Percentiles rank a stretch among this genome's conserved stretches.
phyloP scores from a whole-genome alignment of 2,113 vertebrate genomes.

The Ifrita kowaldi region DNA sequence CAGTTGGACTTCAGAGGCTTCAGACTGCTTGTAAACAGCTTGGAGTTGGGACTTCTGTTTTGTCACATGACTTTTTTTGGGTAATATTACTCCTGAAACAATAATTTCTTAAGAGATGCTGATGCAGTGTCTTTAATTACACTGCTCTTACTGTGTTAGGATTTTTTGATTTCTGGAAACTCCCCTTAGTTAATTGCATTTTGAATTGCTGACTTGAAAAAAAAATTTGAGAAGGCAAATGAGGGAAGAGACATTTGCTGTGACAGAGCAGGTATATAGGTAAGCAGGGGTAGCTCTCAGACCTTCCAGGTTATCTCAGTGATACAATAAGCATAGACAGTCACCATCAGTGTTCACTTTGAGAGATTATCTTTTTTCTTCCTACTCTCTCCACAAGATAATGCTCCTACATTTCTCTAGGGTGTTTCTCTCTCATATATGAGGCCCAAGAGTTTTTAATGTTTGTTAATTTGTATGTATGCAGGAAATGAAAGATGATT shows the following conservation, averaged over 20 bases:
- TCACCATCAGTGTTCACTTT: neutral
- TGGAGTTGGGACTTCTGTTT: neutral
- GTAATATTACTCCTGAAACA: neutral
- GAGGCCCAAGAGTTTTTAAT: neutral
- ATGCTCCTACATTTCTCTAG: neutral
- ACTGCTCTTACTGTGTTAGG: neutral
- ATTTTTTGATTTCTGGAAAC: neutral
- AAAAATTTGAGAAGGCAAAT: neutral
- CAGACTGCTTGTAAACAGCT: neutral
- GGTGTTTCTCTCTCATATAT: neutral
- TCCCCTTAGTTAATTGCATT: neutral
- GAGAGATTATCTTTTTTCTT: neutral
- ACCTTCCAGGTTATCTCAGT: neutral
- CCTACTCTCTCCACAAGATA: neutral
- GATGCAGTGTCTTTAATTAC: neutral
- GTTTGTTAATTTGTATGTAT: neutral
- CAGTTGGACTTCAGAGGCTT: neutral
- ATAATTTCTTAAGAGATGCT: neutral
- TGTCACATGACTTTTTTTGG: neutral
- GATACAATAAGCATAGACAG: neutral
- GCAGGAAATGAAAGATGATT: slow-evolving; percentile 97
- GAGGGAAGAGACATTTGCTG: neutral
- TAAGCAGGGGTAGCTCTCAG: neutral
- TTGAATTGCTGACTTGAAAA: neutral
- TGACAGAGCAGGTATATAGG: neutral